Evolutionary conservation across 2,888 invertebrate species (phyloP), one percentile per base, ranked within the genome.

Genomic region (Epistrophe eligans): DNA sequence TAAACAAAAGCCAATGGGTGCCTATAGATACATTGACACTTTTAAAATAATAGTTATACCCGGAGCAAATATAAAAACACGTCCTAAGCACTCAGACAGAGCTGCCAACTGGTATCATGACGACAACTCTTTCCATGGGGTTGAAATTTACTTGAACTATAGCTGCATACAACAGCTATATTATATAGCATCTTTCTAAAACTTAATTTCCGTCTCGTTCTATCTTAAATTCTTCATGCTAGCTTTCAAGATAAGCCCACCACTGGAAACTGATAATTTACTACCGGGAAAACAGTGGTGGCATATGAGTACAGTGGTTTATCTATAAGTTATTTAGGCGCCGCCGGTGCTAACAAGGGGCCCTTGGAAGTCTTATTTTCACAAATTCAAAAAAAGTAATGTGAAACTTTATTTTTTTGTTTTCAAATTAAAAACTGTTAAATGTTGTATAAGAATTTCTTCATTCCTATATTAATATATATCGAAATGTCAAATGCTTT

Each of bases 121-220:
- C 38, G 40, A 40, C 10, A 70, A 67, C 67, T 67, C 67, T 67
- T 52, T 67, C 67, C n/a, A 55, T 70, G 70, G 70, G 55, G n/a
- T 40, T 70, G 38, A 55, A 70, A 55, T 24, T 40, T 40, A 13
- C 55, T 55, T 55, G 24, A 52, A 67, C 66, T 45, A 24, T 24
- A 45, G 40, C 35, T 4, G 15, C 48, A 15, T 35, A 35, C 9
- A 38, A 48, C 45, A 45, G 45, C 62, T 28, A 17, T 6, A 35
- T n/a, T n/a, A 32, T 38, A 62, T 19, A 48, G 48, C 66, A 67
- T 67, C 67, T 67, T 50, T 35, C 67, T 67, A 40, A 55, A 28
- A 24, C n/a, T 55, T 17, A 24, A 40, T 38, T 52, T 38, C 40
- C 55, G 38, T 55, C 70, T 55, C 70, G 4, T 70, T 70, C 70